phyloP scores from a whole-genome alignment of 2,888 invertebrate species.

The Papilio elwesi region DNA sequence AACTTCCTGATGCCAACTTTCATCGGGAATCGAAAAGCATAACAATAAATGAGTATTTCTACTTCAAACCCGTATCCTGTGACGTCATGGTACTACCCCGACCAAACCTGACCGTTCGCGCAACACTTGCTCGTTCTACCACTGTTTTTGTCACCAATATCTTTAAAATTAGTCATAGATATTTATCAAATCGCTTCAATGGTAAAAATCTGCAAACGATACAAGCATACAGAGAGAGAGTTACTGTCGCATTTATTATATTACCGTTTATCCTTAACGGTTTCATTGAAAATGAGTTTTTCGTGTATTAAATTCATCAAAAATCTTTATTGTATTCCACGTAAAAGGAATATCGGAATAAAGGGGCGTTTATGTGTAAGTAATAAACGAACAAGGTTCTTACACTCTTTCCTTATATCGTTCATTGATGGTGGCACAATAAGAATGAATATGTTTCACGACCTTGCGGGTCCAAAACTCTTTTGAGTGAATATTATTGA shows the following conservation, averaged over 20 bases:
- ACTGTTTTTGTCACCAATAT: not conserved
- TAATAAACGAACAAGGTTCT: constrained; percentile 22
- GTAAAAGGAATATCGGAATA: constrained; percentile 7
- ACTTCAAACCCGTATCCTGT: too few species aligned
- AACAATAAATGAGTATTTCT: too few species aligned
- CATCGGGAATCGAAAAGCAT: too few species aligned
- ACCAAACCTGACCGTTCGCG: too few species aligned
- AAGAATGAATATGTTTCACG: constrained; percentile 12
- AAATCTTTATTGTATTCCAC: not conserved
- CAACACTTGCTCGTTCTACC: too few species aligned
- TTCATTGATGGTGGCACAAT: constrained; percentile 9
- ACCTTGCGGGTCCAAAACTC: constrained; percentile 12
- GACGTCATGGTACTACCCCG: too few species aligned
- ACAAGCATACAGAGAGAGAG: too few species aligned
- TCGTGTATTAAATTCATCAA: not conserved
- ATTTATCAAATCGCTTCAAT: not conserved
- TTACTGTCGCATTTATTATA: not conserved
- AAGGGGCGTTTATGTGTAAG: constrained; percentile 2
- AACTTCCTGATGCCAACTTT: too few species aligned
- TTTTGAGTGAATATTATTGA: constrained; percentile 30
- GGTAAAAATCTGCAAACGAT: too few species aligned
- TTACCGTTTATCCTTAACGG: too few species aligned
- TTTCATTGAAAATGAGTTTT: constrained; percentile 5
- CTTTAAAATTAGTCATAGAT: not conserved
- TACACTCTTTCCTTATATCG: constrained; percentile 13